Conservation (phyloP, 2,888 invertebrate genomes). For the Drosophila prolongata region DNA sequence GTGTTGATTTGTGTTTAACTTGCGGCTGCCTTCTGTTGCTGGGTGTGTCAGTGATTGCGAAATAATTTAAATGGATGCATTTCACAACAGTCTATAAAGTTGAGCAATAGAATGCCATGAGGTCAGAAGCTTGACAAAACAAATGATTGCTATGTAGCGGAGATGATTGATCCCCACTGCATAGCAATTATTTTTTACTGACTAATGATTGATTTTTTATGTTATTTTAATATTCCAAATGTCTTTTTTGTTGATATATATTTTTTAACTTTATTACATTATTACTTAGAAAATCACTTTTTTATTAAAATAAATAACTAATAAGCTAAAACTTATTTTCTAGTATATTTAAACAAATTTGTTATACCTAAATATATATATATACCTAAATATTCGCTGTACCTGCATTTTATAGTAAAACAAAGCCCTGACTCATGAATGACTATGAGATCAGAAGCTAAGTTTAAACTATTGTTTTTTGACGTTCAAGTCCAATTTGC, state of each 20-base stretch:
- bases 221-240: background rate
- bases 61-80: slow-evolving; percentile 32
- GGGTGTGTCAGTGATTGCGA: slow-evolving; percentile 39
- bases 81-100: slow-evolving; percentile 26
- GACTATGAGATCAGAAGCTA: slow-evolving; percentile 22
- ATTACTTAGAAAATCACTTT: too few relatives aligned
- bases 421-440: slow-evolving; percentile 9
- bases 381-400: background rate
- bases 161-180: background rate
- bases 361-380: too few relatives aligned
- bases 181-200: slow-evolving; percentile 3
- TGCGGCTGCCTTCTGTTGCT: slow-evolving; percentile 21
- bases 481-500: slow-evolving; percentile 1
- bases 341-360: too few relatives aligned
- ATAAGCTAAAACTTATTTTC: too few relatives aligned
- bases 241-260: too few relatives aligned
- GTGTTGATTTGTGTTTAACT: slow-evolving; percentile 33
- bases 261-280: too few relatives aligned
- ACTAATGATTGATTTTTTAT: slow-evolving; percentile 6
- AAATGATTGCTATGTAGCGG: slow-evolving; percentile 8
- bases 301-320: too few relatives aligned
- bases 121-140: slow-evolving; percentile 22
- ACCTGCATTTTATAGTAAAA: slow-evolving; percentile 1
- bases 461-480: slow-evolving; percentile 17
- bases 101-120: slow-evolving; percentile 21